A percentile compares a stretch with the other conserved stretches of the same genome.
Conservation (phyloP, 2,888 invertebrate genomes). For the Microchrysa polita region DNA sequence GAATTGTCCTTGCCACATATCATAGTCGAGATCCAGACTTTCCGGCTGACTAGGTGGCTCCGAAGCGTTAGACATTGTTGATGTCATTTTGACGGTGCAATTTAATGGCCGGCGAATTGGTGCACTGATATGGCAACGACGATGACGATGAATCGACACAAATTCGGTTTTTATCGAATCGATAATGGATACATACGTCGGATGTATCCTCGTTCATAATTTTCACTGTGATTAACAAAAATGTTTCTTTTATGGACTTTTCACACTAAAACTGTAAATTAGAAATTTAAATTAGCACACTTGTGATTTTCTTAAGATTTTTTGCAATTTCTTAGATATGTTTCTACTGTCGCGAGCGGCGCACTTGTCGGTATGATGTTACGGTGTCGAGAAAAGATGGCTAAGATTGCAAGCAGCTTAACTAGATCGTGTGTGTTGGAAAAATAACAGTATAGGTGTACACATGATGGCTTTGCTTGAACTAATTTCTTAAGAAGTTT, state of each 20-base stretch:
- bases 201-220: conserved; percentile 42
- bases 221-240: conserved; percentile 22
- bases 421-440: neutral
- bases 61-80: conserved; percentile 46
- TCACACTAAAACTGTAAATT: conserved; percentile 10
- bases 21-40: conserved; percentile 80
- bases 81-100: conserved; percentile 41
- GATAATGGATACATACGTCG: neutral
- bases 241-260: conserved; percentile 2
- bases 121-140: conserved; percentile 24
- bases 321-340: neutral
- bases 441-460: conserved; percentile 8
- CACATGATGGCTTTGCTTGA: conserved; percentile 12
- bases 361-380: neutral
- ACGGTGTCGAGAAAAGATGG: neutral
- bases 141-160: neutral
- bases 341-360: neutral
- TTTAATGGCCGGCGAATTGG: neutral
- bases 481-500: conserved; percentile 2
- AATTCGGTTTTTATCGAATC: neutral
- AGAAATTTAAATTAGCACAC: neutral
- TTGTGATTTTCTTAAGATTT: neutral
- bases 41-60: conserved; percentile 66
- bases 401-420: too few species aligned
- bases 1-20: conserved; percentile 91